Evolutionary conservation across 2,797 vertebrate species (phyloP).

Genomic region (Halcyon leucocephala): DNA sequence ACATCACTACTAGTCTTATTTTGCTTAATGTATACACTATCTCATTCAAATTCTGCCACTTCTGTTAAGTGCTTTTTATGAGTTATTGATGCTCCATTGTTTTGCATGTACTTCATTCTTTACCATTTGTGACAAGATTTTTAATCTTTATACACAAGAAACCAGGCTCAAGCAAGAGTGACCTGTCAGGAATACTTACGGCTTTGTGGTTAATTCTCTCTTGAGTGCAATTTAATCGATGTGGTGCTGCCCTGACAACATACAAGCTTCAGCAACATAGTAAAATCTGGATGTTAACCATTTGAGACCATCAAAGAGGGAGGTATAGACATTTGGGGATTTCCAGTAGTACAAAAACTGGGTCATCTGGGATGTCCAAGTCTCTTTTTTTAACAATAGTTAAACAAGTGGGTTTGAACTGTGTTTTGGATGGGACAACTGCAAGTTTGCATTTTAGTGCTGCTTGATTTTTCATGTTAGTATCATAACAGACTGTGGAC

Average conservation of each 20-base stretch:
- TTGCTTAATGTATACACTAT: background rate
- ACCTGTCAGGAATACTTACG: conserved; percentile 75
- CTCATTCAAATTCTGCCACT: conserved; percentile 43
- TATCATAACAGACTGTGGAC: background rate
- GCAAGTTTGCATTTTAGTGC: background rate
- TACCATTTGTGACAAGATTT: conserved; percentile 71
- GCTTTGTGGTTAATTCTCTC: conserved; percentile 62
- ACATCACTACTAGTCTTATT: background rate
- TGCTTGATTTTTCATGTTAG: background rate
- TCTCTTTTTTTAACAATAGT: background rate
- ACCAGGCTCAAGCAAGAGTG: conserved; percentile 57
- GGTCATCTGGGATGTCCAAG: background rate
- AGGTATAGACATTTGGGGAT: background rate
- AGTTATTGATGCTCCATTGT: conserved; percentile 52
- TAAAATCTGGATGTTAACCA: conserved; percentile 50
- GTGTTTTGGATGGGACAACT: background rate
- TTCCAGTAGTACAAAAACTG: background rate
- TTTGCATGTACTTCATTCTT: conserved; percentile 60
- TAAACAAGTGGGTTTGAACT: background rate
- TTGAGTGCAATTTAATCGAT: conserved; percentile 57
- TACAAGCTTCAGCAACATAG: conserved; percentile 49
- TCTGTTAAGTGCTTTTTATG: conserved; percentile 54
- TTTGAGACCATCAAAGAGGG: background rate
- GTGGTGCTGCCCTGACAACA: conserved; percentile 52
- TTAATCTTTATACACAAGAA: conserved; percentile 70